These are phyloP conservation scores for Drosophila mercatorum DNA, from an alignment of 2,888 invertebrate genomes.

Conservation along the genomic window DNA sequence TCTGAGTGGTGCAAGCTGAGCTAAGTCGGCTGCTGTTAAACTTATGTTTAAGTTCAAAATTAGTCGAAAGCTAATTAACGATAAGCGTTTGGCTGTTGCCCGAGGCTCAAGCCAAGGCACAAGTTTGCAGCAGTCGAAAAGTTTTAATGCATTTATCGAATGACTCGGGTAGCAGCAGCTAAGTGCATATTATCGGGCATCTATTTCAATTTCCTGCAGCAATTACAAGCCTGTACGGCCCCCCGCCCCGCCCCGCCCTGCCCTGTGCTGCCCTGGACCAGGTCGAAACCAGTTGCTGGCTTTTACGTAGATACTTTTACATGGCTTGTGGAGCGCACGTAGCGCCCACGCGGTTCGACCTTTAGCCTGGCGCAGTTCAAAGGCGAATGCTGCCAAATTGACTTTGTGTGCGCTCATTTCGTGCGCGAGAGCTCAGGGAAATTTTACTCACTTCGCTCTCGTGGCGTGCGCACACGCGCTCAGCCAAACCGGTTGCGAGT, in stretches of 20 bases:
- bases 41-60: constrained; percentile 74
- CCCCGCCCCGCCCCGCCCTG: not conserved
- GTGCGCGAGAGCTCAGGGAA: constrained; percentile 36
- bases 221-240: constrained; percentile 56
- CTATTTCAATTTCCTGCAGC: constrained; percentile 78
- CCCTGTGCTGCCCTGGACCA: not conserved
- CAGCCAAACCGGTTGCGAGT: constrained; percentile 47
- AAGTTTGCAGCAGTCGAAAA: constrained; percentile 58
- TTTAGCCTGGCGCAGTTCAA: constrained; percentile 68
- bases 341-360: constrained; percentile 59
- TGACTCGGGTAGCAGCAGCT: constrained; percentile 59
- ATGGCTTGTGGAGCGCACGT: constrained; percentile 1
- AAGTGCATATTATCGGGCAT: constrained; percentile 79
- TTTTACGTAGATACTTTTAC: constrained; percentile 43
- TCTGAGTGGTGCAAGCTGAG: constrained; percentile 40
- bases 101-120: constrained; percentile 16
- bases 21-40: constrained; percentile 49
- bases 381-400: constrained; percentile 58
- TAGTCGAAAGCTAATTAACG: constrained; percentile 77
- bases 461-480: constrained; percentile 43
- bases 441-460: constrained; percentile 41
- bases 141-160: constrained; percentile 78
- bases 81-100: constrained; percentile 66
- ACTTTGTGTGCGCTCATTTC: constrained; percentile 23
- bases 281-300: constrained; percentile 59